A percentile compares a stretch with the other conserved stretches of the same genome.
phyloP scores from a whole-genome alignment of 2,888 invertebrate species.

The Hipparchia sbordonii region DNA sequence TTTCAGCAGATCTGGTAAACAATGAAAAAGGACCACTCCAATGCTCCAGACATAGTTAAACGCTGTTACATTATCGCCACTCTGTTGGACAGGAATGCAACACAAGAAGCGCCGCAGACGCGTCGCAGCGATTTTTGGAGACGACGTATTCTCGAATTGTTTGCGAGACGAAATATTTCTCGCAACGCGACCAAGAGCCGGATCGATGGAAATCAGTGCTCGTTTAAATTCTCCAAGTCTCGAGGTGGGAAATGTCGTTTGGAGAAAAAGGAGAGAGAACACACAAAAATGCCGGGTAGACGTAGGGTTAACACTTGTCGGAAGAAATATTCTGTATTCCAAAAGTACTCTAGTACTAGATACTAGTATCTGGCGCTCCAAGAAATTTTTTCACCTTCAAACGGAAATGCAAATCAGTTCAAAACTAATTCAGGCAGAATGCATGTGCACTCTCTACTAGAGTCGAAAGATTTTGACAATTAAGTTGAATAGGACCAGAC shows the following conservation, averaged over 20 bases:
- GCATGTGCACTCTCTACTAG: no score
- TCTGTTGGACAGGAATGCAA: conserved; percentile 46
- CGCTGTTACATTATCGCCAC: conserved; percentile 27
- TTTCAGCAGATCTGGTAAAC: no score
- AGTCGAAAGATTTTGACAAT: no score
- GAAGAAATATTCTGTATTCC: background rate
- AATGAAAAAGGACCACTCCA: background rate
- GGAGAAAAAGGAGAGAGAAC: conserved; percentile 66
- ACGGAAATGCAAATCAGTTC: no score
- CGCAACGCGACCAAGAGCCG: conserved; percentile 50
- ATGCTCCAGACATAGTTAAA: conserved; percentile 1
- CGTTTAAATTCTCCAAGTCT: conserved; percentile 72
- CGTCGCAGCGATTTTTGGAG: conserved; percentile 41
- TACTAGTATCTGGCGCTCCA: no score
- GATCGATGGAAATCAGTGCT: conserved; percentile 63
- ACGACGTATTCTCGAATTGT: conserved; percentile 54
- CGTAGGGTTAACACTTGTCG: background rate
- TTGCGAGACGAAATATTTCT: conserved; percentile 54
- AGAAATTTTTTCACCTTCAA: no score
- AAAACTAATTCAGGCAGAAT: no score
- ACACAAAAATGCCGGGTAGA: conserved; percentile 63
- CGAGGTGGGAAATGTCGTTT: conserved; percentile 69
- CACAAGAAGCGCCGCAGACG: conserved; percentile 47
- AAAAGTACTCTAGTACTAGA: no score
- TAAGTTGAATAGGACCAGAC: no score